phyloP scores from a whole-genome alignment of 2,113 vertebrate genomes.

The Penelope pileata region DNA sequence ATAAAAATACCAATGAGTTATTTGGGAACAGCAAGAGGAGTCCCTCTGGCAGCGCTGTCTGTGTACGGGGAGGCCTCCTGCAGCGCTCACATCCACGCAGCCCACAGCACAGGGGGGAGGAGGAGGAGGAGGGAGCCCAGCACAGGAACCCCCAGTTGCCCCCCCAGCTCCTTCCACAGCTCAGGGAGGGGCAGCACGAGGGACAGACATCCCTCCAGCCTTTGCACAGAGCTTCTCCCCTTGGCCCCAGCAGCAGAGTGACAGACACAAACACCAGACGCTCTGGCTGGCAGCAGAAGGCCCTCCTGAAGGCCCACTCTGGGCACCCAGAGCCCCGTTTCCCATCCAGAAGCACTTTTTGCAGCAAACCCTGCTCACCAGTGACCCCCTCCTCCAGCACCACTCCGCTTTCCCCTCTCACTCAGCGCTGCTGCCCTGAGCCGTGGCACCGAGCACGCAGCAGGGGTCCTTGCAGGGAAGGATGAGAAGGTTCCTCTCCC shows the following conservation, averaged over 20 bases:
- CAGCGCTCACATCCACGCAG: not conserved
- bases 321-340: fast-evolving
- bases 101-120: too few relatives aligned
- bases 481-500: too few relatives aligned
- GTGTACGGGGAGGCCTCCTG: not conserved
- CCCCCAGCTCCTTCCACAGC: not conserved
- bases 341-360: fast-evolving
- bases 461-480: too few relatives aligned
- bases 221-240: not conserved
- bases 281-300: too few relatives aligned
- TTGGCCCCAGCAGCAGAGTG: not conserved
- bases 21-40: not conserved
- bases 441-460: too few relatives aligned
- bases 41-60: fast-evolving
- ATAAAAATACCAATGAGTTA: not conserved
- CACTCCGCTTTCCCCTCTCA: not conserved
- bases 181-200: not conserved
- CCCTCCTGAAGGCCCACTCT: too few relatives aligned
- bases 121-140: not conserved
- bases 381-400: fast-evolving
- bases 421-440: too few relatives aligned
- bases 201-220: not conserved
- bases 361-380: too few relatives aligned
- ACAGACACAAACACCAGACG: too few relatives aligned
- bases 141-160: not conserved